Evolutionary conservation across 2,113 vertebrate genomes (phyloP).

Genomic region (Pelusios castaneus): DNA sequence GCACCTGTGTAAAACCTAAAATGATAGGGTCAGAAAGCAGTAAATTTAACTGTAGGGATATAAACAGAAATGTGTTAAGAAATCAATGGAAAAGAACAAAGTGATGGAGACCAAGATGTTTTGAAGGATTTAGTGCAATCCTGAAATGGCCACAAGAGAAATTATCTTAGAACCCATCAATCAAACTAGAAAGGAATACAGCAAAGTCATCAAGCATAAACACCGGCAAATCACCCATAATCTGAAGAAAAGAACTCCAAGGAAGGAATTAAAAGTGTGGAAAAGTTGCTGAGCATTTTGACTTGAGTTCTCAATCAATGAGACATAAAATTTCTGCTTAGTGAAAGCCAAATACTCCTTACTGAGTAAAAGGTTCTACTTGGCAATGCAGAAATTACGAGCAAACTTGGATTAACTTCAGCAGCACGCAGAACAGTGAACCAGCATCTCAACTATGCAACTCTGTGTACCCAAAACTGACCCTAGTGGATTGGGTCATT

Average conservation of each 20-base stretch:
- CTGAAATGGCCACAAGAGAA: neutral
- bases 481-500: rapidly evolving
- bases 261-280: neutral
- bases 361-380: neutral
- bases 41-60: neutral
- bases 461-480: neutral
- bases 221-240: neutral
- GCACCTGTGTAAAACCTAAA: neutral
- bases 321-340: neutral
- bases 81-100: neutral
- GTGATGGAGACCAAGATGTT: neutral
- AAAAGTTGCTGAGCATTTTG: neutral
- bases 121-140: neutral
- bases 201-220: neutral
- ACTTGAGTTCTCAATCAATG: neutral
- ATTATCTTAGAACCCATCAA: neutral
- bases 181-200: neutral
- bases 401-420: neutral
- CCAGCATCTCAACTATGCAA: neutral
- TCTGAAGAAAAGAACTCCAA: neutral
- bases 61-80: neutral
- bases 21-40: neutral
- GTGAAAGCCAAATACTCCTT: neutral
- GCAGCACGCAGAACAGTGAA: neutral
- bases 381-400: neutral